Evolutionary conservation across 2,888 invertebrate genomes (phyloP).

Genomic region (Helobdella robusta): DNA sequence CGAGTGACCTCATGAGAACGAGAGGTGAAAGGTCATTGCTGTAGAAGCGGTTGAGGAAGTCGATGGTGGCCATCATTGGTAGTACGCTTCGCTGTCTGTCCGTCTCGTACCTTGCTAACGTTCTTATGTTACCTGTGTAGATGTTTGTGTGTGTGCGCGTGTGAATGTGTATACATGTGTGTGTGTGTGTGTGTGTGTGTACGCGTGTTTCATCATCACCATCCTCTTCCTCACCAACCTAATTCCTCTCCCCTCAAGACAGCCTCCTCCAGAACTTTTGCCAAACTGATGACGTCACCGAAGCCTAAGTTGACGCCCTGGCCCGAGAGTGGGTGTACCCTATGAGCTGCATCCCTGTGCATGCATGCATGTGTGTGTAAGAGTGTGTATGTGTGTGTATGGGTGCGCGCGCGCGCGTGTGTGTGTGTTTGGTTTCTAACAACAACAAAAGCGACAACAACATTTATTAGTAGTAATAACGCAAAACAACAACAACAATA

Average conservation of each 20-base stretch:
- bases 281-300: slow-evolving; percentile 74
- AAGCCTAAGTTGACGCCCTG: slow-evolving; percentile 97
- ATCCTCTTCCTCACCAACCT: slow-evolving; percentile 50
- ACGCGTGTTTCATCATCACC: background rate
- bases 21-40: slow-evolving; percentile 58
- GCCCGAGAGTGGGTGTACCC: slow-evolving; percentile 89
- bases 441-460: background rate
- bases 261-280: slow-evolving; percentile 61
- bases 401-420: too few species aligned
- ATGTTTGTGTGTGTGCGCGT: background rate
- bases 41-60: slow-evolving; percentile 76
- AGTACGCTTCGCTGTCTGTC: slow-evolving; percentile 73
- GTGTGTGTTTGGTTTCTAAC: background rate
- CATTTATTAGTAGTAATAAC: background rate
- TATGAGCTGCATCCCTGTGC: slow-evolving; percentile 61
- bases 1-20: slow-evolving; percentile 70
- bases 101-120: slow-evolving; percentile 74
- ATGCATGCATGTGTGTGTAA: too few species aligned
- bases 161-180: too few species aligned
- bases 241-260: slow-evolving; percentile 65
- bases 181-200: too few species aligned
- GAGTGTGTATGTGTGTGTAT: too few species aligned
- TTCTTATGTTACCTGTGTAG: slow-evolving; percentile 58
- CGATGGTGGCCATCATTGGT: slow-evolving; percentile 75
- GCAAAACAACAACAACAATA: too few species aligned